Conservation (phyloP, 2,113 vertebrate species). For the Brevimyrus niger region DNA sequence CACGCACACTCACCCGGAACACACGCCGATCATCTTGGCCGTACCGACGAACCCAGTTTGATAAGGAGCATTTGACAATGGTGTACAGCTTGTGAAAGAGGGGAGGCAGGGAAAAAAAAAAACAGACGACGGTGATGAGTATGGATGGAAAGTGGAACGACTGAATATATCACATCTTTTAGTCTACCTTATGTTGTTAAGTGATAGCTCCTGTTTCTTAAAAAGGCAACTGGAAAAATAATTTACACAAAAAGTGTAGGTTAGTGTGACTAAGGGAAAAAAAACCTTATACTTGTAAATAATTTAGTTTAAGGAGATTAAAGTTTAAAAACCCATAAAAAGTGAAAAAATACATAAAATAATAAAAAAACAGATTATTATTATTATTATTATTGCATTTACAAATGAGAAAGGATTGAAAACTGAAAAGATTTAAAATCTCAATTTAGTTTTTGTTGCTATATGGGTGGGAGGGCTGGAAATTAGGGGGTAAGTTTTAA, state of each 20-base stretch:
- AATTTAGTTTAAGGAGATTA: constrained; percentile 62
- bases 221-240: constrained; percentile 29
- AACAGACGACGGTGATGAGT: constrained; percentile 31
- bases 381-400: constrained; percentile 54
- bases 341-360: constrained; percentile 64
- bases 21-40: constrained; percentile 32
- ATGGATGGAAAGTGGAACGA: constrained; percentile 49
- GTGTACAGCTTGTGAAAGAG: constrained; percentile 39
- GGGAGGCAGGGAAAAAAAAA: constrained; percentile 29
- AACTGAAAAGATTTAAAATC: constrained; percentile 66
- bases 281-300: constrained; percentile 60
- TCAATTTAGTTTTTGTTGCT: constrained; percentile 63
- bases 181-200: constrained; percentile 22
- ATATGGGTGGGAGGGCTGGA: constrained; percentile 47
- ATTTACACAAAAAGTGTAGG: constrained; percentile 44
- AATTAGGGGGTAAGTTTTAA: constrained; percentile 59
- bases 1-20: constrained; percentile 45
- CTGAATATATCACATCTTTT: constrained; percentile 38
- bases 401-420: constrained; percentile 58
- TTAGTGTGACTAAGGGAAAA: constrained; percentile 52
- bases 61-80: constrained; percentile 45
- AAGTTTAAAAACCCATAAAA: constrained; percentile 58
- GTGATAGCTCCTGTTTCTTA: constrained; percentile 21
- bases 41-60: constrained; percentile 40
- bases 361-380: constrained; percentile 50